Evolutionary conservation across 2,797 vertebrate species (phyloP), one percentile per base, ranked within the genome.

Genomic region (Arremon brunneinucha): DNA sequence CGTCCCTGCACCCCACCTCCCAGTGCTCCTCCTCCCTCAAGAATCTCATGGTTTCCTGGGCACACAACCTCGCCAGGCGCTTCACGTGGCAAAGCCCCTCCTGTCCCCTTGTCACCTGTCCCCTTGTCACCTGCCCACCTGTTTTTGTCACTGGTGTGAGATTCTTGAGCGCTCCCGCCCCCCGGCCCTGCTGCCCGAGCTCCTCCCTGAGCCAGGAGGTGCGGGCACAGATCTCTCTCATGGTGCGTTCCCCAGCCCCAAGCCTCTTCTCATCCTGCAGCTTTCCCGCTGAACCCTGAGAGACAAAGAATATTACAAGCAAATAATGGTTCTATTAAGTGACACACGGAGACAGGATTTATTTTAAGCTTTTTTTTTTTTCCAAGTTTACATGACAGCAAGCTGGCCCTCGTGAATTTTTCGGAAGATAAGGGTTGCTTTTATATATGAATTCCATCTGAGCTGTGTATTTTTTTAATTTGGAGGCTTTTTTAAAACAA

Each of bases 331-430:
- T 96, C 89, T 96, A 47, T 94, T 86, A 93, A 95, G 71, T 2
- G 7, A 62, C 53, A 83, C 64, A 41, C 0, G 19, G 84, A 94
- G 69, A 94, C 62, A 89, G 82, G 92, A 89, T 95, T 96, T 90
- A 90, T 93, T 94, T 91, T 94, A 90, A 92, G 68, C 39, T 93
- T 53, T 67, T 71, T 15, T 79, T 82, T 56, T 57, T 56, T 87
- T 83, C 18, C 65, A 87, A 89, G 95, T 96, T 96, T 96, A 97
- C 90, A 78, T 89, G 91, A 89, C 86, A 89, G 67, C 90, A 96
- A 96, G 89, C 81, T 94, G 94, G 83, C 93, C 95, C 96, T 96
- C 85, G 15, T 96, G 89, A 94, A 72, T 95, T 82, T 97, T 96
- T 95, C 37, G 39, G 85, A 92, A 88, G 52, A 86, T 69, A 93